Evolutionary conservation across 1,140 invertebrate species (phyloP), one percentile per base, ranked within the genome.

Genomic region (Pseudomyrmex cubaensis): DNA sequence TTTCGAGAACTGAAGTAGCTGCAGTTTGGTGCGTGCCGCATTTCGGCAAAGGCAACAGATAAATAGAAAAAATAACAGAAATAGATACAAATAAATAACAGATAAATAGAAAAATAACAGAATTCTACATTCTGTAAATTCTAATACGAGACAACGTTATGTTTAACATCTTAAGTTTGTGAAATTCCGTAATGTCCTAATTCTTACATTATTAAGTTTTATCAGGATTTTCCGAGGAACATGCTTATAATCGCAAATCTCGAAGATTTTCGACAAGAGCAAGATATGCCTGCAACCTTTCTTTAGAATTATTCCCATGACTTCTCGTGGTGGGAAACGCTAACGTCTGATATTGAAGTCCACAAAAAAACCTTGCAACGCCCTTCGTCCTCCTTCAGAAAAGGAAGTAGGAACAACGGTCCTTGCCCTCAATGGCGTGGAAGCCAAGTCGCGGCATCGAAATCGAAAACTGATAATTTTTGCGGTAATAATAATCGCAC

Each of bases 271-370:
- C 89, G 85, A 87, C 88, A 69, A 87, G 35, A 35, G 3, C 7
- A 35, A 35, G 82, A 83, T 25, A 25, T 73, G 77, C 83, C 78
- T 78, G 63, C 66, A n/a, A 63, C 25, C 44, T 76, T 73, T 76
- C 69, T 78, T 63, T 54, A n/a, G 76, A 25, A 50, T 35, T 73
- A 78, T 91, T 89, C 85, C 89, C 88, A 88, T 89, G 89, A 92
- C 87, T 91, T 92, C 88, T 88, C 88, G 89, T 91, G 94, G 92
- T 94, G 94, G 92, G 94, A 94, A 94, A 94, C 90, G 86, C 89
- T 90, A 93, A 94, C 92, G 93, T 94, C 86, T 93, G 90, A 92
- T 92, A 94, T 93, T 91, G 88, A 90, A 90, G 85, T 85, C 50
- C 90, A 93, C 89, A 93, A 93, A 94, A 35, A 93, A 92, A 91